Evolutionary conservation across 2,113 vertebrate genomes (phyloP), one percentile per base, ranked within the genome.

Genomic region (Chelonoidis abingdonii): DNA sequence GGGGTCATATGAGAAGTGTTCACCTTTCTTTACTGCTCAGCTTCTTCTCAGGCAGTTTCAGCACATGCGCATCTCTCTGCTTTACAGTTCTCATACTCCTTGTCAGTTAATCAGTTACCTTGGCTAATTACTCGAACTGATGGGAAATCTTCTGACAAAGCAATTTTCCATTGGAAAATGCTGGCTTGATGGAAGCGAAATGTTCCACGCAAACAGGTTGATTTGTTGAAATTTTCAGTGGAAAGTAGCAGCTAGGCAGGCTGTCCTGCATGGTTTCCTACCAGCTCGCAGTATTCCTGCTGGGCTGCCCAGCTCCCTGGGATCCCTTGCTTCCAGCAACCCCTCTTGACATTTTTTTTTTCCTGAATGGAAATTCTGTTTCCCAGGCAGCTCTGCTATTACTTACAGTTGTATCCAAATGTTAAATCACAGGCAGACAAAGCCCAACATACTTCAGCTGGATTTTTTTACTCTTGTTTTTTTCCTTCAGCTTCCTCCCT

Each of bases 1-100:
- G 19, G 41, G 57, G 0, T 0, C 3, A 10, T 2, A 21, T 17
- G 1, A 6, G 27, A 50, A 1, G 44, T n/a, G 75, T 38, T 3
- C 31, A 5, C 57, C 54, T 59, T 47, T 38, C 75, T n/a, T 78
- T 47, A 25, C 75, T 78, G 13, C 25, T 78, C 25, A 78, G 35
- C 9, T 57, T 57, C 14, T 53, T 47, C 83, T 50, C 44, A 31
- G 47, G 21, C 21, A 12, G 12, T 47, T 78, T 29, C 25, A 44
- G 44, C 5, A n/a, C 19, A 69, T 4, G 35, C 19, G 31, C 6
- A 17, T 38, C 13, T 72, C n/a, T 38, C n/a, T 22, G n/a, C n/a
- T 25, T 44, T 41, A 47, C 41, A 27, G 24, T 27, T 24, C 24
- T 16, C 75, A 25, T 8, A 16, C 11, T 78, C 24, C 4, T 41